A percentile compares a stretch with the other conserved stretches of the same genome.
Conservation (phyloP, 2,113 vertebrate genomes). For the Pseudorectes ferrugineus region DNA sequence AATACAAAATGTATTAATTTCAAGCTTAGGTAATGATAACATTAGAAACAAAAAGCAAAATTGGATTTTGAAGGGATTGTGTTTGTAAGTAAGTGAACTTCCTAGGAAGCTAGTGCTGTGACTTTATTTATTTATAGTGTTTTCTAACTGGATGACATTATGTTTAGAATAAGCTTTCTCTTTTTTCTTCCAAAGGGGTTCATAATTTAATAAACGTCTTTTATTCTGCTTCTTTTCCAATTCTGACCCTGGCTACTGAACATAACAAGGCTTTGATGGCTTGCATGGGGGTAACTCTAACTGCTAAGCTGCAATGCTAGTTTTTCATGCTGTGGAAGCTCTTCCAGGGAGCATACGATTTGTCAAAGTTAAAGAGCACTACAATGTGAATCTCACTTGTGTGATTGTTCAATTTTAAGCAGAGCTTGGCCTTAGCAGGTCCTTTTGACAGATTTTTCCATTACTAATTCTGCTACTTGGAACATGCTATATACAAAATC, state of each 20-base stretch:
- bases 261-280: background rate
- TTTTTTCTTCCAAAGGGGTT: background rate
- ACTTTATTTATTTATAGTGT: background rate
- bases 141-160: background rate
- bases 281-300: background rate
- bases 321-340: background rate
- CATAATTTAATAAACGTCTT: background rate
- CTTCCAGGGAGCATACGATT: background rate
- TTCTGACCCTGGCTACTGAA: background rate
- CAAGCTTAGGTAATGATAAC: background rate
- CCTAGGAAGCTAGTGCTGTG: background rate
- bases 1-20: background rate
- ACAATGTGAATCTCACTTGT: background rate
- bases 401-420: background rate
- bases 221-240: background rate
- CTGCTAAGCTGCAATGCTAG: background rate
- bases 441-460: background rate
- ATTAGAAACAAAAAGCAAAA: background rate
- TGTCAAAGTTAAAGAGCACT: background rate
- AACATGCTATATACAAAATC: background rate
- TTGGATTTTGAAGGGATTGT: slow-evolving; percentile 12
- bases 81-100: background rate
- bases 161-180: background rate
- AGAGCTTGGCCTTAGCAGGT: background rate
- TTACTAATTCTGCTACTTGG: background rate